Base-by-base conservation (phyloP, 2,113 vertebrate species). In the Camarhynchus parvulus region DNA sequence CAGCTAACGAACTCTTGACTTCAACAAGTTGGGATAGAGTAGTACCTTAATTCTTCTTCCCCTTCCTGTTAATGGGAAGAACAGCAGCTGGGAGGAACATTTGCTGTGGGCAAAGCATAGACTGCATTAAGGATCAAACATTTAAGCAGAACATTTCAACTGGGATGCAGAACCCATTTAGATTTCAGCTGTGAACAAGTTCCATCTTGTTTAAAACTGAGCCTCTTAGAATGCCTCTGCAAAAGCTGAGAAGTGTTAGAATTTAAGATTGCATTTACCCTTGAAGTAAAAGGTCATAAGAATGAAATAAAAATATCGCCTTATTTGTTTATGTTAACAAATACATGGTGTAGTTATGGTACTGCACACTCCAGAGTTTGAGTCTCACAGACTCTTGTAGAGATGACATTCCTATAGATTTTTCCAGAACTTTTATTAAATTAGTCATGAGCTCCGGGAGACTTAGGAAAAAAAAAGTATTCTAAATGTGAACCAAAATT, bases 141-240 rank as follows among this genome's bases (percentile, higher is more conserved):
- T 96, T 96, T 96, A 96, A 94, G 91, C 59, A 94, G 76, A 69
- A 92, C 96, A 95, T 97, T 98, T 97, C 92, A 96, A 84, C 87
- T 93, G 70, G 87, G 96, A 90, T 77, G 44, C 78, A 97, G 95
- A 82, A 95, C 94, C 59, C 89, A 87, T 95, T 96, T 97, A 95
- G 95, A 96, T 96, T 97, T 98, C 95, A 97, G 93, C 95, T 94
- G 85, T 90, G 94, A 90, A 86, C 97, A 87, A 96, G 97, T 98
- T 98, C 90, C 70, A 97, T 97, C 97, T 96, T 97, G 96, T 96
- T 96, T 89, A 97, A 98, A 96, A 95, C 39, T 42, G 53, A 96
- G 87, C 73, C 94, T 95, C 87, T 94, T 86, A 92, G 84, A 97
- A 96, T 83, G 87, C 75, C 62, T 83, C 82, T 86, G 77, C 62